A percentile compares a stretch with the other conserved stretches of the same genome.
phyloP scores from a whole-genome alignment of 2,888 invertebrate species.

The Caenorhabditis drosophilae region DNA sequence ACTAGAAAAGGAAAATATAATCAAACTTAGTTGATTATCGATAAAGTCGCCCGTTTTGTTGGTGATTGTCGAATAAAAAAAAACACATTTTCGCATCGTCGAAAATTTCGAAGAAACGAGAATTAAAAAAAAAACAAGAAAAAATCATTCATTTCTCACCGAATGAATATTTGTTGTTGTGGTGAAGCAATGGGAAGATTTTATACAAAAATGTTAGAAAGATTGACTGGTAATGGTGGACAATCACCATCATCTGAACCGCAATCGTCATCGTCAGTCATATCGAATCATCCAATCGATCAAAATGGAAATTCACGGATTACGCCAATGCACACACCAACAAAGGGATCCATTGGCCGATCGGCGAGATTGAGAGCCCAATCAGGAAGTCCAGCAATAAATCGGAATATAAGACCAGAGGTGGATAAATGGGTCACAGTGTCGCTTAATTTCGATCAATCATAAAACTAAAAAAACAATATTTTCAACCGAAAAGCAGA shows the following conservation, averaged over 20 bases:
- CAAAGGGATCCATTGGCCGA: constrained; percentile 13
- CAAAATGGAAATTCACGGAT: too few species aligned
- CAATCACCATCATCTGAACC: too few species aligned
- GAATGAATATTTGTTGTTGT: constrained; percentile 37
- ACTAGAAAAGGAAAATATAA: constrained; percentile 9
- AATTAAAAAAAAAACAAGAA: too few species aligned
- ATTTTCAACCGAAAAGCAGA: too few species aligned
- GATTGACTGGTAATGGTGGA: constrained; percentile 18
- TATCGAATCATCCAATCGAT: too few species aligned
- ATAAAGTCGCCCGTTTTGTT: neutral
- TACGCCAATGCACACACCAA: too few species aligned
- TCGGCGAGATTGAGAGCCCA: constrained; percentile 26
- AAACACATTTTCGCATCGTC: constrained; percentile 4
- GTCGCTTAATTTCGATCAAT: too few species aligned
- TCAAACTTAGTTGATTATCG: constrained; percentile 1
- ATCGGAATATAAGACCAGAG: constrained; percentile 33
- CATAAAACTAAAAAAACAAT: constrained; percentile 1
- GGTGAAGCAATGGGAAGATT: constrained; percentile 36
- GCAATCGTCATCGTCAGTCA: constrained; percentile 18
- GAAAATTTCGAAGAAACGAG: constrained; percentile 6
- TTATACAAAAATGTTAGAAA: constrained; percentile 39
- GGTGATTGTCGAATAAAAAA: neutral
- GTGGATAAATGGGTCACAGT: constrained; percentile 12
- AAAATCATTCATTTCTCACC: neutral
- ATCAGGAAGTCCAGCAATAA: constrained; percentile 30